A percentile compares a stretch with the other conserved stretches of the same genome.
These are phyloP conservation scores for Spicauda simplicius DNA, from an alignment of 2,888 invertebrate genomes.

Conservation along the genomic window DNA sequence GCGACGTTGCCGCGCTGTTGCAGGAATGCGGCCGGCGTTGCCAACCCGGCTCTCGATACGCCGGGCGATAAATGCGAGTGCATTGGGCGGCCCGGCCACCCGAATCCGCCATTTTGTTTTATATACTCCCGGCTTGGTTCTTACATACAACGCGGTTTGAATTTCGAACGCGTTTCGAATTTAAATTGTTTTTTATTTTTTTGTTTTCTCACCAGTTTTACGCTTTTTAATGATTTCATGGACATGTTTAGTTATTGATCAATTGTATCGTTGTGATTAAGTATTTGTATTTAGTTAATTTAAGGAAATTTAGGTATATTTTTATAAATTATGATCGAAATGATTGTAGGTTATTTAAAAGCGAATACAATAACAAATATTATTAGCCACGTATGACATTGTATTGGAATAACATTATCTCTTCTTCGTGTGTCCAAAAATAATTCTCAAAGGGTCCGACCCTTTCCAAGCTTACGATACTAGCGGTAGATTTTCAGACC, in stretches of 20 bases:
- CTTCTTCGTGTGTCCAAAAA: neutral
- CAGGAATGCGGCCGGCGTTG: slow-evolving; percentile 79
- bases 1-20: slow-evolving; percentile 70
- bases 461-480: neutral
- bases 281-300: neutral
- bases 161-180: slow-evolving; percentile 26
- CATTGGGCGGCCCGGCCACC: slow-evolving; percentile 76
- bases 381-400: neutral
- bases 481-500: neutral
- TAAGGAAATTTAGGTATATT: neutral
- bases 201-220: neutral
- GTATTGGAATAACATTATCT: neutral
- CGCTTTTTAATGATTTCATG: neutral
- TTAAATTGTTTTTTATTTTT: neutral
- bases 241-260: neutral
- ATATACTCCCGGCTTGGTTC: slow-evolving; percentile 48
- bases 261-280: neutral
- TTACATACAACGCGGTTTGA: slow-evolving; percentile 22
- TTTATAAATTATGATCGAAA: too few relatives aligned
- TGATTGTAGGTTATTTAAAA: too few relatives aligned
- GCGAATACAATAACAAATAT: neutral
- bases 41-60: slow-evolving; percentile 65
- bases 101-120: slow-evolving; percentile 68
- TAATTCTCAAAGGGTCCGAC: neutral
- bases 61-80: slow-evolving; percentile 69